Evolutionary conservation across 2,888 invertebrate species (phyloP).

Genomic region (Branchipolynoe longqiensis): DNA sequence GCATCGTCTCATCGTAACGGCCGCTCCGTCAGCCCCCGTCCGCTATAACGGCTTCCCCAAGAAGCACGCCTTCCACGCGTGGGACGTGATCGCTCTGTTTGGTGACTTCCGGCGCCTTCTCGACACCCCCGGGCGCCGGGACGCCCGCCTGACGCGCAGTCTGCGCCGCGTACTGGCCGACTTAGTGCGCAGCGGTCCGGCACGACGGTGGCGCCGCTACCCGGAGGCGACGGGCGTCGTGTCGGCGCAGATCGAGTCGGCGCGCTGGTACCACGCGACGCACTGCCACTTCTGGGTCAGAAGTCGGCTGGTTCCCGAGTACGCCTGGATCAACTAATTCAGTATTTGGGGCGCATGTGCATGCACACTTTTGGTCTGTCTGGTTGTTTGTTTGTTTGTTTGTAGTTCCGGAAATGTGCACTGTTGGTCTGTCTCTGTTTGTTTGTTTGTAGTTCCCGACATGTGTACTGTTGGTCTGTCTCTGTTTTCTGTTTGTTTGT

Average conservation of each 20-base stretch:
- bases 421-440: too few relatives aligned
- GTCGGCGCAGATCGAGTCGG: not conserved
- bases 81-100: slow-evolving; percentile 64
- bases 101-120: slow-evolving; percentile 46
- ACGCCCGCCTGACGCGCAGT: slow-evolving; percentile 21
- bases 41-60: slow-evolving; percentile 24
- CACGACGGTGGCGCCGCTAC: slow-evolving; percentile 41
- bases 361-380: too few relatives aligned
- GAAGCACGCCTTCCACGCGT: slow-evolving; percentile 63
- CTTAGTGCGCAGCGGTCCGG: slow-evolving; percentile 20
- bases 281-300: slow-evolving; percentile 59
- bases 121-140: not conserved
- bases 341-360: too few relatives aligned
- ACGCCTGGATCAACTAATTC: slow-evolving; percentile 62
- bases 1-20: slow-evolving; percentile 60
- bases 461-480: too few relatives aligned
- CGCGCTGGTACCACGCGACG: slow-evolving; percentile 25
- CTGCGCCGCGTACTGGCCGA: slow-evolving; percentile 26
- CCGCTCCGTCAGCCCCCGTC: not conserved
- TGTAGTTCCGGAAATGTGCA: too few relatives aligned
- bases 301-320: slow-evolving; percentile 48
- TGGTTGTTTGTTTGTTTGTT: too few relatives aligned
- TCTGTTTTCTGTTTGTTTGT: too few relatives aligned
- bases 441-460: too few relatives aligned
- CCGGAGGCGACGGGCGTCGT: slow-evolving; percentile 48